Evolutionary conservation across 2,113 vertebrate species (phyloP).

Genomic region (Henicopernis longicauda): DNA sequence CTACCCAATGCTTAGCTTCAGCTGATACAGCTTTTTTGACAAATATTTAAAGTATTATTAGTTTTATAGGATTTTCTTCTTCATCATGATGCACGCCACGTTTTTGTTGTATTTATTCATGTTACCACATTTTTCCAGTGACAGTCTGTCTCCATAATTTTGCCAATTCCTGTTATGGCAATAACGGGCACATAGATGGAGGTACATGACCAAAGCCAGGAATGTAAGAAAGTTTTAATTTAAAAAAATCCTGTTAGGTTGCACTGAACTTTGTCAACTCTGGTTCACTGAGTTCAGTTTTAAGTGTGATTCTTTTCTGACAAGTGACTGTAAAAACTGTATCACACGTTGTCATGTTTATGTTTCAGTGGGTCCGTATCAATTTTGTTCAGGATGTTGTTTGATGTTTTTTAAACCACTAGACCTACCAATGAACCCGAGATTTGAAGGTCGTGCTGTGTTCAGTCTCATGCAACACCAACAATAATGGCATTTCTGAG

Average conservation of each 20-base stretch:
- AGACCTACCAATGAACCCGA: neutral
- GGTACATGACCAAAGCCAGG: neutral
- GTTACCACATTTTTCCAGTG: neutral
- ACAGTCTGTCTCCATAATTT: neutral
- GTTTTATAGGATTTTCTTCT: neutral
- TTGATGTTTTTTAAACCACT: neutral
- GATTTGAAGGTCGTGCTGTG: neutral
- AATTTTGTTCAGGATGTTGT: neutral
- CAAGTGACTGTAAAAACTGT: neutral
- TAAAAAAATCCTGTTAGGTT: neutral
- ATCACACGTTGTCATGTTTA: neutral
- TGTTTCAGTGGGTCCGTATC: neutral
- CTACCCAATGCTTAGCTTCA: neutral
- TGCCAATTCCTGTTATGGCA: neutral
- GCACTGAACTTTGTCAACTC: neutral
- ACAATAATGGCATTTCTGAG: neutral
- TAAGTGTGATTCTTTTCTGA: neutral
- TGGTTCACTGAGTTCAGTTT: neutral
- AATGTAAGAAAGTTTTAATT: neutral
- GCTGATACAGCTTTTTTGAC: neutral
- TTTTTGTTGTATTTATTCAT: neutral
- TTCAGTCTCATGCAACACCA: neutral
- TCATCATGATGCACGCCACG: neutral
- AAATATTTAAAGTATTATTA: neutral
- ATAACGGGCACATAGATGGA: accelerated